A percentile compares a stretch with the other conserved stretches of the same genome.
These are phyloP conservation scores for Silurus aristotelis DNA, from an alignment of 2,797 vertebrate species.

Conservation along the genomic window DNA sequence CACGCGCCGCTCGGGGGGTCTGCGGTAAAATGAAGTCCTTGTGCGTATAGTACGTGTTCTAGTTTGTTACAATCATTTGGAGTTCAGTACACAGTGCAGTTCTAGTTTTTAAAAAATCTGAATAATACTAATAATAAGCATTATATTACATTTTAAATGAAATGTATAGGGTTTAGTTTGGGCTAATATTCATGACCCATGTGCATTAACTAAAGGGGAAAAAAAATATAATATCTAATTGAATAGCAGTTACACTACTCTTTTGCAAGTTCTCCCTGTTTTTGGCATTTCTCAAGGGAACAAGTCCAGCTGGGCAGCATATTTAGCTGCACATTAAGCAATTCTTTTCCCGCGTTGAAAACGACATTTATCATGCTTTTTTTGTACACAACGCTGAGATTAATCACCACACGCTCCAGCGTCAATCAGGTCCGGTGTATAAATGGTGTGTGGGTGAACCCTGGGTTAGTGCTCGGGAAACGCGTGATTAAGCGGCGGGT, in stretches of 20 bases:
- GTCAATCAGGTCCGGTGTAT: constrained; percentile 86
- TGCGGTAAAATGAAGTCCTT: neutral
- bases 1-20: neutral
- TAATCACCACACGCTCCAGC: constrained; percentile 83
- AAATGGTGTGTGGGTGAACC: constrained; percentile 80
- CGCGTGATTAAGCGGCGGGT: constrained; percentile 78
- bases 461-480: neutral
- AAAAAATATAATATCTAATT: neutral
- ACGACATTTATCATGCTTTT: constrained; percentile 49
- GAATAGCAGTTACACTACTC: neutral
- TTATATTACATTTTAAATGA: neutral
- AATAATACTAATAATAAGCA: neutral
- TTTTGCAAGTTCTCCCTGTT: constrained; percentile 1
- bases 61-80: neutral
- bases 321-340: constrained; percentile 21
- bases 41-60: neutral
- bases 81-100: neutral
- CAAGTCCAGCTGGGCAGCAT: neutral
- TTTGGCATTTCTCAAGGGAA: constrained; percentile 9
- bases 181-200: neutral
- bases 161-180: neutral
- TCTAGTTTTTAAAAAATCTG: neutral
- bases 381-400: constrained; percentile 76
- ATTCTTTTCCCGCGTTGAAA: neutral
- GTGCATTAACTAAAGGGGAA: neutral